Evolutionary conservation across 2,797 vertebrate species (phyloP).

Genomic region (Coregonus ussuriensis): DNA sequence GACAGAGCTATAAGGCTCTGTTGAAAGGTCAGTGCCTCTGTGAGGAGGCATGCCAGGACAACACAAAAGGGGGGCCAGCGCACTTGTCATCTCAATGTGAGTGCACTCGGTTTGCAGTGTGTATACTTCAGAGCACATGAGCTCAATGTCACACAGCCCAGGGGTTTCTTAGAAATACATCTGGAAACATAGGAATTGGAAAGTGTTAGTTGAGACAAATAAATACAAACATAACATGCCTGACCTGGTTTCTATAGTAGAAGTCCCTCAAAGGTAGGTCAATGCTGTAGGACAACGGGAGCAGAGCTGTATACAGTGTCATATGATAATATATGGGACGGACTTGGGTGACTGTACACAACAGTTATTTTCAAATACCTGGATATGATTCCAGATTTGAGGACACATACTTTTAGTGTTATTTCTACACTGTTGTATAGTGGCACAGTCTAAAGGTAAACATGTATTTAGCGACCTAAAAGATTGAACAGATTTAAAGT

Average conservation of each 20-base stretch:
- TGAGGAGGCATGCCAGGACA: conserved; percentile 53
- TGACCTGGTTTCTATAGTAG: neutral
- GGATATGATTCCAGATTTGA: neutral
- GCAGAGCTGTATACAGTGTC: neutral
- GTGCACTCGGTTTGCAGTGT: conserved; percentile 47
- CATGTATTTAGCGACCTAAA: too few species aligned
- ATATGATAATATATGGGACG: neutral
- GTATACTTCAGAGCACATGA: conserved; percentile 32
- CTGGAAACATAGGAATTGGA: neutral
- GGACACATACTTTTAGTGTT: neutral
- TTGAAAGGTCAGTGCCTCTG: conserved; percentile 62
- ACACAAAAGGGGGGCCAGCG: conserved; percentile 46
- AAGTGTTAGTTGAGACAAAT: neutral
- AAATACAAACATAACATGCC: too few species aligned
- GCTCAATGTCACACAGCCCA: conserved; percentile 16
- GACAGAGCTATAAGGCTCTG: conserved; percentile 26
- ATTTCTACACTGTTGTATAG: too few species aligned
- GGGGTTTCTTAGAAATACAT: neutral
- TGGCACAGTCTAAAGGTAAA: too few species aligned
- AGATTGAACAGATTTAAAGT: too few species aligned
- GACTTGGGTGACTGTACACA: too few species aligned
- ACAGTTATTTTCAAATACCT: too few species aligned
- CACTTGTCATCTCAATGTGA: conserved; percentile 55
- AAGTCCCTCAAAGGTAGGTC: neutral
- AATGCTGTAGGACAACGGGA: neutral